Evolutionary conservation across 2,888 invertebrate genomes (phyloP), one percentile per base, ranked within the genome.

Genomic region (Lasioglossum pauxillum): DNA sequence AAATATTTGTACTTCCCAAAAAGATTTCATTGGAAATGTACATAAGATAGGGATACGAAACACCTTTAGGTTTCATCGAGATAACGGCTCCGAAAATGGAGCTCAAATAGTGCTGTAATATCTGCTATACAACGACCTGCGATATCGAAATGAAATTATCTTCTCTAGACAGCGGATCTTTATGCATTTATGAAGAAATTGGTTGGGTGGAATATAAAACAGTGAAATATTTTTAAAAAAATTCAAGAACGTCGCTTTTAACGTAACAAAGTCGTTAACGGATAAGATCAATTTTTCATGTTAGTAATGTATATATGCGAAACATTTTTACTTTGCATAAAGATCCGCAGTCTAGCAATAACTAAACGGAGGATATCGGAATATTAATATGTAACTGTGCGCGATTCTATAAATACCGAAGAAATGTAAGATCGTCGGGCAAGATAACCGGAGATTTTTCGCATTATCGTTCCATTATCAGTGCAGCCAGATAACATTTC

Each of bases 401-500:
- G n/a, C 23, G 38, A 23, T 12, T 41, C 57, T 31, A 38, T 14
- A 49, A 77, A n/a, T 16, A 60, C 31, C 57, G 19, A 46, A 74
- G 19, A 57, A 60, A 69, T 31, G 53, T 35, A 12, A 64, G 41
- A 71, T n/a, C 49, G 69, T 41, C 41, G 57, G n/a, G 69, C 14
- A 31, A 16, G n/a, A 67, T 19, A 19, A 7, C 14, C 49, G 49
- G 23, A 41, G 49, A 46, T 85, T 77, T 86, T 82, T 80, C 71
- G 19, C 67, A 82, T 75, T 86, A 87, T 82, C 86, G 80, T 74
- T 31, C 38, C 71, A 71, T 80, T 87, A 87, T 87, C 86, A 86
- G 86, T 80, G 78, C 76, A 71, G 38, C 71, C 57, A 23, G 86
- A 87, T 87, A 87, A 82, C 86, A 57, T 74, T 77, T 87, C 80